Conservation (phyloP, 2,888 invertebrate species). For the Sinelater perroti region DNA sequence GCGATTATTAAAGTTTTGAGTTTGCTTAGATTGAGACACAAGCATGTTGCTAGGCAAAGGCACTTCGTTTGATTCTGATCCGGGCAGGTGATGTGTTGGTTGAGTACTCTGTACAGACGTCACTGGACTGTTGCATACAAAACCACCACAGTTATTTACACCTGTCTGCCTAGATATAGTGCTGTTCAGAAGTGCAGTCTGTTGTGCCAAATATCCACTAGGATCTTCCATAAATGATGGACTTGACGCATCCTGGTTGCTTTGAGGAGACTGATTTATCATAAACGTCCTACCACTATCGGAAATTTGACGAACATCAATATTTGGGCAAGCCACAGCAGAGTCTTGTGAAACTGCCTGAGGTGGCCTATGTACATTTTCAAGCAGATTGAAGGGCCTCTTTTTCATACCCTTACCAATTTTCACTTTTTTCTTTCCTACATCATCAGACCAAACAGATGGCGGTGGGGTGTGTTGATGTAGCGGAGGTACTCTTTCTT, state of each 20-base stretch:
- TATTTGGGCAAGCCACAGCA: conserved; percentile 66
- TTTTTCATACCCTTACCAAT: conserved; percentile 66
- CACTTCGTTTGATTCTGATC: conserved; percentile 56
- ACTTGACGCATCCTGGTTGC: conserved; percentile 55
- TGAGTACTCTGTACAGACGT: conserved; percentile 49
- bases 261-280: conserved; percentile 52
- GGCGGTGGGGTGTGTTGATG: conserved; percentile 74
- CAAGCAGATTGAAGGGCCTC: conserved; percentile 62
- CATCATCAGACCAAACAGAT: conserved; percentile 66
- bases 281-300: conserved; percentile 58
- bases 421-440: conserved; percentile 67
- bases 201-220: conserved; percentile 89
- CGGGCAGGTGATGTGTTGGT: conserved; percentile 48
- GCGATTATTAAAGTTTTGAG: conserved; percentile 46
- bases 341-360: conserved; percentile 31
- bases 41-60: conserved; percentile 59
- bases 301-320: conserved; percentile 67
- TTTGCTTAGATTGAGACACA: conserved; percentile 50
- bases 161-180: conserved; percentile 76
- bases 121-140: conserved; percentile 54
- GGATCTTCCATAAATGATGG: conserved; percentile 93
- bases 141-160: conserved; percentile 53
- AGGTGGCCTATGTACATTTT: conserved; percentile 51
- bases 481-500: conserved; percentile 76
- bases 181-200: conserved; percentile 85